phyloP scores from a whole-genome alignment of 2,113 vertebrate species.

The Cyprinodon brontotheroides region DNA sequence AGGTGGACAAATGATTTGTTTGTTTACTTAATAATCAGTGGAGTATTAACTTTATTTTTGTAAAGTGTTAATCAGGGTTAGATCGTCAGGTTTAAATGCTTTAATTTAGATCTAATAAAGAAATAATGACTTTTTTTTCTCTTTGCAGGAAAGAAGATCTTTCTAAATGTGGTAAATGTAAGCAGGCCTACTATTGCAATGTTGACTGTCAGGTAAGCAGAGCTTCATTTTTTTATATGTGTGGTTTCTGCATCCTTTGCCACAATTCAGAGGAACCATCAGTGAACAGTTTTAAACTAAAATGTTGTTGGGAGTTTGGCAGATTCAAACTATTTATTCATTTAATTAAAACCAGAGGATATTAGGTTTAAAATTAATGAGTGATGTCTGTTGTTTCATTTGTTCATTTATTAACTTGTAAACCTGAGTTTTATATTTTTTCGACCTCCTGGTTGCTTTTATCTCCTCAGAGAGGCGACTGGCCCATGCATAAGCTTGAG shows the following conservation, averaged over 20 bases:
- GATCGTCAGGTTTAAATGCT: not conserved
- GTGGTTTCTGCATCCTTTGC: not conserved
- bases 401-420: not conserved
- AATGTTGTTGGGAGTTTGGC: not conserved
- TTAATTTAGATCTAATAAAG: not conserved
- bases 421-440: no score
- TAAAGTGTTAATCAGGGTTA: not conserved
- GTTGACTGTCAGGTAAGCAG: conserved; percentile 93
- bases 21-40: not conserved
- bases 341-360: no score
- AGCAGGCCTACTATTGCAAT: conserved; percentile 95
- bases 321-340: not conserved
- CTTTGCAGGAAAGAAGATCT: conserved; percentile 90
- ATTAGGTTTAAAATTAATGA: no score
- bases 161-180: conserved; percentile 97
- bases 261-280: not conserved
- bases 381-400: not conserved
- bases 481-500: conserved; percentile 96
- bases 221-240: not conserved
- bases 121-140: conserved; percentile 53
- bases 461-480: conserved; percentile 87
- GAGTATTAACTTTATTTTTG: not conserved
- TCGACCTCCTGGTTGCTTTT: no score
- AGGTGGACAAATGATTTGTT: not conserved
- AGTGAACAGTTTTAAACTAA: not conserved